Evolutionary conservation across 2,888 invertebrate genomes (phyloP), one percentile per base, ranked within the genome.

Genomic region (Polietes domitor): DNA sequence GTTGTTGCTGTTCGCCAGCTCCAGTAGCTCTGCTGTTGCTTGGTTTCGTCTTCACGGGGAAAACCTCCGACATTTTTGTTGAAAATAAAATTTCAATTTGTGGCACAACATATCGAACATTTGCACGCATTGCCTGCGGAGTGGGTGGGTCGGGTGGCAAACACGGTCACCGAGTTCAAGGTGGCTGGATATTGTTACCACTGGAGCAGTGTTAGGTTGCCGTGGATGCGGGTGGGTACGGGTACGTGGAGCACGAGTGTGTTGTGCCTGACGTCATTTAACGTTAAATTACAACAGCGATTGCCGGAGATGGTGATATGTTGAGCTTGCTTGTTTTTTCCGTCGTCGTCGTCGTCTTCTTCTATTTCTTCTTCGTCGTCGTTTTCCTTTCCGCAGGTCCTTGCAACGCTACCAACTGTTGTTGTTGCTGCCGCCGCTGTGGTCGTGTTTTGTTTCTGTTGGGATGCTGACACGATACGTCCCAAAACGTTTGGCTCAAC

Each of bases 51-150:
- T 53, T 21, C 19, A 3, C 3, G 3, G 53, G 12, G 37, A 41
- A 63, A 65, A 37, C 37, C 17, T 19, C 32, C 32, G 17, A 72
- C 28, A 53, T 32, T 72, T 72, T 37, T 55, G 21, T 50, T 72
- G 55, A 58, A 73, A 73, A 58, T 41, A 37, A 55, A 55, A 55
- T 72, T 73, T 73, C 72, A 73, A 73, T 55, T 55, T 55, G 55
- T 73, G 41, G 15, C 15, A 50, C n/a, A 50, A 43, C 43, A 70
- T 47, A 70, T 70, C 50, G 50, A 70, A 70, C 50, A 70, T 70
- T 50, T 50, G 50, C 28, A 70, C 70, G 50, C 70, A 70, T 28
- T 21, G 43, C 26, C n/a, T n/a, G 2, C 9, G 53, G 53, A n/a
- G 21, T 2, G 21, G n/a, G n/a, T n/a, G n/a, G n/a, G n/a, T n/a